Evolutionary conservation across 2,797 vertebrate species (phyloP).

Genomic region (Cuniculus paca): DNA sequence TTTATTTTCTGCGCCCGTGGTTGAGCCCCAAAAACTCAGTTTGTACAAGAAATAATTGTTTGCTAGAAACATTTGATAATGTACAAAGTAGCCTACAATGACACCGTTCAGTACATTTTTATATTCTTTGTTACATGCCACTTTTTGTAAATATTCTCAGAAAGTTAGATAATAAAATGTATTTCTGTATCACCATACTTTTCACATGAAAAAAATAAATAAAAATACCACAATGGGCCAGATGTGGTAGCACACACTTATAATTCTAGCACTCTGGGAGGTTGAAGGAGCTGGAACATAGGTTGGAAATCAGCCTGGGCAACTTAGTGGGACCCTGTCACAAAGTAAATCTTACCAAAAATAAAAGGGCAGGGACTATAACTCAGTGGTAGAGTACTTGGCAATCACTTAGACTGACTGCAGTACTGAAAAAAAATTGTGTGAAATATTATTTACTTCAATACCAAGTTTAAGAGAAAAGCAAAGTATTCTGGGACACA

Average conservation of each 20-base stretch:
- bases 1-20: too few species aligned
- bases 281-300: neutral
- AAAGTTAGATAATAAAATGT: conserved; percentile 91
- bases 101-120: conserved; percentile 90
- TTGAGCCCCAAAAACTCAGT: too few species aligned
- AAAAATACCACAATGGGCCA: too few species aligned
- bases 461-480: neutral
- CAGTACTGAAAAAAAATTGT: neutral
- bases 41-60: conserved; percentile 86
- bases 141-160: conserved; percentile 90
- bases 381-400: neutral
- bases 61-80: conserved; percentile 87
- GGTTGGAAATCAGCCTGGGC: neutral
- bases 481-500: neutral
- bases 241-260: neutral
- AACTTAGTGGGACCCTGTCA: neutral
- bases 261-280: neutral
- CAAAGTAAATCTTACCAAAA: neutral
- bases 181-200: conserved; percentile 89
- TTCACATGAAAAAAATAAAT: conserved; percentile 76
- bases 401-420: neutral
- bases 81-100: conserved; percentile 88
- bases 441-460: neutral
- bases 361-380: neutral
- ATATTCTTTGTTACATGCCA: conserved; percentile 90